Evolutionary conservation across 2,797 vertebrate genomes (phyloP), one percentile per base, ranked within the genome.

Genomic region (Diglossa cyanea): DNA sequence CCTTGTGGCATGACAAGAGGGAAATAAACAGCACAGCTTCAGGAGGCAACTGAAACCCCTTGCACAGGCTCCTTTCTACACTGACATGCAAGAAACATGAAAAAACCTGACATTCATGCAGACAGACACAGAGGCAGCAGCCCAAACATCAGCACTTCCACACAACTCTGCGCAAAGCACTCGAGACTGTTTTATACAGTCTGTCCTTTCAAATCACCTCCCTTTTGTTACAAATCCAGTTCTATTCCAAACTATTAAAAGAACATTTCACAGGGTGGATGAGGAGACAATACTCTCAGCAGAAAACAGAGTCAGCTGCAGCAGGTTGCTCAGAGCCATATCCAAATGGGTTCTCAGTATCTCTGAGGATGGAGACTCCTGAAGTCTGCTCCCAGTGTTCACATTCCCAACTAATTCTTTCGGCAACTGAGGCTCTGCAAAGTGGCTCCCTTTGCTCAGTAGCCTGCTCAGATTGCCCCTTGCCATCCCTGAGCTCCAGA

Each of bases 101-200:
- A 26, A 58, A 35, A 58, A 26, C 8, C 25, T 4, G 4, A 39
- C 35, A 24, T 55, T 70, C 37, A 40, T 6, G 62, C 7, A 47
- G 30, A 53, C 16, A 30, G 17, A 79, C 30, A 87, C 24, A 67
- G 30, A 63, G 17, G 61, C 47, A 92, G 40, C 68, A 70, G 10
- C 17, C 44, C 47, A 73, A 75, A 71, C 3, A 23, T 33, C 55
- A 93, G 42, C 28, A 42, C 21, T 58, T 39, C 4, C 2, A 28
- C 35, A 40, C 11, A 82, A 44, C n/a, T 33, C 4, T 8, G 13
- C 13, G 51, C 26, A 68, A 82, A 61, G 37, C 55, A 76, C 13
- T 40, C 0, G 0, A 82, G 42, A 45, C 30, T 57, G 10, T 48
- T 93, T 54, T 54, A 57, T 26, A 54, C 21, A 0, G 3, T 50